Base-by-base conservation (phyloP, 1,140 invertebrate genomes). In the Andricus grossulariae region DNA sequence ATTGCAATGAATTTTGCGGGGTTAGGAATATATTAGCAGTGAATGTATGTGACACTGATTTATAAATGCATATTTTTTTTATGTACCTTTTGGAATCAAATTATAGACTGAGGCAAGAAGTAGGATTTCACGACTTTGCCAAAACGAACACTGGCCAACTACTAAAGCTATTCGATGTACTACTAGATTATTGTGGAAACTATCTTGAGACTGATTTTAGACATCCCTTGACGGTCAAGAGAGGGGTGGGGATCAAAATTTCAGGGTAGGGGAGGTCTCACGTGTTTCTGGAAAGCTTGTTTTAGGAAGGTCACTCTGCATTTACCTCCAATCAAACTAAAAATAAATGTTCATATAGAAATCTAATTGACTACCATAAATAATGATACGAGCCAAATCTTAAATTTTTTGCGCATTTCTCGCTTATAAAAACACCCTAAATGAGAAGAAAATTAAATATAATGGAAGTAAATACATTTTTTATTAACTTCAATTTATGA, bases 81-180 rank as follows among this genome's bases (percentile, higher is more conserved):
- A 32, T 66, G 6, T 66, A 66, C 60, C 60, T 66, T 66, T 66
- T 66, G 7, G 16, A 16, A 66, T 66, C 32, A 66, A 66, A 66
- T 66, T 45, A 66, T 66, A 66, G 15, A 85, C 66, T 74, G 39
- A 50, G 45, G 18, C 5, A 57, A 70, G 18, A 49, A 19, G 55
- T 16, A 60, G 25, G 54, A 15, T 72, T 45, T 76, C 74, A 45
- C 76, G 81, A 87, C 83, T 85, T 80, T 87, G 87, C 87, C 88
- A 89, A 89, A 89, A 86, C 84, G 79, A 73, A 86, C 71, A 82
- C 86, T 83, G 73, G 85, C 88, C 86, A 88, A 89, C 86, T 84
- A 89, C 88, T 88, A 83, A 88, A 74, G 78, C 74, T 83, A 80
- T 77, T 82, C 57, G 79, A 75, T 76, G 25, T 78, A 79, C 13